phyloP scores from a whole-genome alignment of 2,113 vertebrate species.

The Trichechus manatus region DNA sequence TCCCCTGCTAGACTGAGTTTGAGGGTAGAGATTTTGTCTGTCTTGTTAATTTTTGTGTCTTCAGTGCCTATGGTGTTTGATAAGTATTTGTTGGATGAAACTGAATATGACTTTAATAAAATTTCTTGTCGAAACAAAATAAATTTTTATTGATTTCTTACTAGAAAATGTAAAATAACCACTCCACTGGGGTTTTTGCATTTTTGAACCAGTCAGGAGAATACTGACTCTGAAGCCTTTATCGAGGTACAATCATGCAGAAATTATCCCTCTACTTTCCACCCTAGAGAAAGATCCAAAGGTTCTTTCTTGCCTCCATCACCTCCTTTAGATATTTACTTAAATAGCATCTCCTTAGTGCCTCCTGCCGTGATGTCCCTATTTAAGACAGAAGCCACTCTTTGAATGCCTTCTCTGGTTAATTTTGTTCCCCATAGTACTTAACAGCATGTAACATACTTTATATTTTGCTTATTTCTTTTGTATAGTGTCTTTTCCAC shows the following conservation, averaged over 20 bases:
- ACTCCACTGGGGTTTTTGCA: conserved; percentile 1
- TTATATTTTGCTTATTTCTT: conserved; percentile 41
- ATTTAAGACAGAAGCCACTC: background rate
- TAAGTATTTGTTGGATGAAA: conserved; percentile 16
- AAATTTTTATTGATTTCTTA: conserved; percentile 32
- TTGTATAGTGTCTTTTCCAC: background rate
- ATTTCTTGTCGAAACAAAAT: conserved; percentile 8
- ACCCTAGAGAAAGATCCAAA: conserved; percentile 40
- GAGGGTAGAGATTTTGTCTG: background rate
- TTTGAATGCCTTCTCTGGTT: background rate
- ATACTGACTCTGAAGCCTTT: background rate
- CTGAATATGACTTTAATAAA: background rate
- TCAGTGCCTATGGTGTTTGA: background rate
- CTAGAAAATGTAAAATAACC: conserved; percentile 34
- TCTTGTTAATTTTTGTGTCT: conserved; percentile 34
- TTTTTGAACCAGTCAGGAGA: background rate
- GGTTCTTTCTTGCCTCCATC: background rate
- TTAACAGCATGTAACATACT: background rate
- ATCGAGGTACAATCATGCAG: background rate
- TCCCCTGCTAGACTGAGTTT: background rate
- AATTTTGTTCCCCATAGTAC: background rate
- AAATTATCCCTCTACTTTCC: background rate
- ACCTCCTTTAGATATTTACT: background rate
- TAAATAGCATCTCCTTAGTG: background rate
- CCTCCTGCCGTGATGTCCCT: background rate